Conservation (phyloP, 2,888 invertebrate species). For the Pheosia tremula region DNA sequence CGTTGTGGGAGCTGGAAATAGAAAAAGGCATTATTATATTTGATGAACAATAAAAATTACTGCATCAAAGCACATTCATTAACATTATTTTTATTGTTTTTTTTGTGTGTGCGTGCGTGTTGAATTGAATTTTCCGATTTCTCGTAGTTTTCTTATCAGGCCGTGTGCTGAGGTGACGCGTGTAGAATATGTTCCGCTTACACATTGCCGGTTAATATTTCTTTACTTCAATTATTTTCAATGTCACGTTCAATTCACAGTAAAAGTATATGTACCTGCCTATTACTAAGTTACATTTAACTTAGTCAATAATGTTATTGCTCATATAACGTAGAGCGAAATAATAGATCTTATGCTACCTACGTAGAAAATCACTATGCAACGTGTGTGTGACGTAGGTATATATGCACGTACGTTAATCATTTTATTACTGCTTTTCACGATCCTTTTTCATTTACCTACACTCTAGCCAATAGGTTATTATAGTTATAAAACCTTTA, state of each 20-base stretch:
- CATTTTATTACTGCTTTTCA: no score
- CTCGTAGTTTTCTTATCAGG: conserved; percentile 46
- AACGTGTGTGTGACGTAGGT: neutral
- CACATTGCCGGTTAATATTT: conserved; percentile 36
- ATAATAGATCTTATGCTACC: neutral
- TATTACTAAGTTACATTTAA: neutral
- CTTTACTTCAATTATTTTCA: conserved; percentile 39
- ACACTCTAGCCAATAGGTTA: no score
- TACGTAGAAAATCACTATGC: neutral
- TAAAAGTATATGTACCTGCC: neutral
- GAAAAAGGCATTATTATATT: conserved; percentile 36
- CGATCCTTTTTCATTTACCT: no score
- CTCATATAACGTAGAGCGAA: conserved; percentile 16
- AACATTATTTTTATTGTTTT: conserved; percentile 17
- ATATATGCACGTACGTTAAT: no score
- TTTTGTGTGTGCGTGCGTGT: conserved; percentile 12
- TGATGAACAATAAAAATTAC: neutral
- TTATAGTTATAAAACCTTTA: no score
- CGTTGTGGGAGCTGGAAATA: conserved; percentile 87
- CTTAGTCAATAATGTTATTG: conserved; percentile 17
- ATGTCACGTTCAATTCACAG: conserved; percentile 29
- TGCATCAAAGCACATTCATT: conserved; percentile 16
- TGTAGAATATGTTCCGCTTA: conserved; percentile 52
- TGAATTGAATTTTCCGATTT: conserved; percentile 26
- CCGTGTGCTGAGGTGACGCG: conserved; percentile 39